Conservation (phyloP, 2,113 vertebrate genomes). For the Pseudonaja textilis region DNA sequence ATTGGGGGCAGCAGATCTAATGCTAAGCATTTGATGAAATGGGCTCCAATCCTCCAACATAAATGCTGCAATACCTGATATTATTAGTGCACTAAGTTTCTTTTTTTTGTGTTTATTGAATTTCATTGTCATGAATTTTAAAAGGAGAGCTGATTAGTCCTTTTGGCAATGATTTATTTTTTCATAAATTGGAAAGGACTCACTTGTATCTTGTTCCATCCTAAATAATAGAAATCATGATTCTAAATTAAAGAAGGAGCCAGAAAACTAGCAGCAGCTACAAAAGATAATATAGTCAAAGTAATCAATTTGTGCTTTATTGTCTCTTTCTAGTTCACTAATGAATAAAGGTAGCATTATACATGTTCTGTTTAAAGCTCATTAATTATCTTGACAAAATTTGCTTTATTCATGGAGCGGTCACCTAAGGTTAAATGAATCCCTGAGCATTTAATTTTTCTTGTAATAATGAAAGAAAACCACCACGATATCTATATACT, state of each 20-base stretch:
- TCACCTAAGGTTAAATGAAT: conserved; percentile 58
- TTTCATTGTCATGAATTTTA: neutral
- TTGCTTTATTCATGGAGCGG: conserved; percentile 52
- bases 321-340: conserved; percentile 49
- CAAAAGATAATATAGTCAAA: conserved; percentile 57
- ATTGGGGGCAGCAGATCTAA: neutral
- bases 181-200: conserved; percentile 47
- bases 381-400: conserved; percentile 62
- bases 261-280: conserved; percentile 43
- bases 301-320: conserved; percentile 59
- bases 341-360: conserved; percentile 53
- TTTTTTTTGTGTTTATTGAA: neutral
- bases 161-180: conserved; percentile 44
- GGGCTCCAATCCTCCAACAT: neutral
- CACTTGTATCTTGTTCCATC: conserved; percentile 33
- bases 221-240: conserved; percentile 49
- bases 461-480: conserved; percentile 39
- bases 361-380: conserved; percentile 46
- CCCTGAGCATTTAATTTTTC: conserved; percentile 43
- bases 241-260: conserved; percentile 43
- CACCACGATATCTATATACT: neutral
- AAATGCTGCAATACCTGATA: neutral
- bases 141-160: neutral
- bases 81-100: neutral
- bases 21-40: neutral